phyloP scores from a whole-genome alignment of 2,888 invertebrate species.

The Eretmocerus hayati region DNA sequence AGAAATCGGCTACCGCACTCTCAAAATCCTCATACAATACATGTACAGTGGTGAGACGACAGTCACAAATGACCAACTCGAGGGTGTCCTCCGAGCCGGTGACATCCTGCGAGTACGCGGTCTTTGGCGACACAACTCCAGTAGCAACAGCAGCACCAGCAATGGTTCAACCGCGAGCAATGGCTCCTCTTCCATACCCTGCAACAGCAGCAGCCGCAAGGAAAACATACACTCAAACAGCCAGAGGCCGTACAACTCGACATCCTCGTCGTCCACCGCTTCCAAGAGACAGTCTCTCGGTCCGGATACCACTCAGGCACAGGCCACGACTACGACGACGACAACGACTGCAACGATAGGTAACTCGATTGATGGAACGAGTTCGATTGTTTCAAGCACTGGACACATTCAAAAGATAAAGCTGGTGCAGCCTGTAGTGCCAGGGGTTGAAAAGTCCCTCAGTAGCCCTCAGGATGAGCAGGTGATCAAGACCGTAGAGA shows the following conservation, averaged over 20 bases:
- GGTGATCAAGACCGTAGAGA: slow-evolving; percentile 15
- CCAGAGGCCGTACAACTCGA: no score
- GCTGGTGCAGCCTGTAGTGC: slow-evolving; percentile 33
- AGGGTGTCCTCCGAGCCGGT: slow-evolving; percentile 73
- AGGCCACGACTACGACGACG: no score
- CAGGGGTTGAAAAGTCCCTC: no score
- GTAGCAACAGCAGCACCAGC: slow-evolving; percentile 22
- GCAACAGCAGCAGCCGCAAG: slow-evolving; percentile 28
- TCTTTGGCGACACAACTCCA: slow-evolving; percentile 56
- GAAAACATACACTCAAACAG: slow-evolving; percentile 43
- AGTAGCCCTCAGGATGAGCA: not conserved
- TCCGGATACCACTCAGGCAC: no score
- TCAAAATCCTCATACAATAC: slow-evolving; percentile 76
- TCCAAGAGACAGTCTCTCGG: no score
- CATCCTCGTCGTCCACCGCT: no score
- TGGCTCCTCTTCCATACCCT: slow-evolving; percentile 63
- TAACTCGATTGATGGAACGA: slow-evolving; percentile 27
- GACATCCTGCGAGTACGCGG: slow-evolving; percentile 76
- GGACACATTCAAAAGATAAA: slow-evolving; percentile 43
- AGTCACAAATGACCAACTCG: slow-evolving; percentile 76
- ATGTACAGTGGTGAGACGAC: slow-evolving; percentile 83
- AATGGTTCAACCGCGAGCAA: slow-evolving; percentile 53
- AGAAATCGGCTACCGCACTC: slow-evolving; percentile 71
- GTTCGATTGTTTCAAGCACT: no score
- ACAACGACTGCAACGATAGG: no score